These are phyloP conservation scores for Engraulis encrasicolus DNA, from an alignment of 2,113 vertebrate genomes.

Conservation along the genomic window DNA sequence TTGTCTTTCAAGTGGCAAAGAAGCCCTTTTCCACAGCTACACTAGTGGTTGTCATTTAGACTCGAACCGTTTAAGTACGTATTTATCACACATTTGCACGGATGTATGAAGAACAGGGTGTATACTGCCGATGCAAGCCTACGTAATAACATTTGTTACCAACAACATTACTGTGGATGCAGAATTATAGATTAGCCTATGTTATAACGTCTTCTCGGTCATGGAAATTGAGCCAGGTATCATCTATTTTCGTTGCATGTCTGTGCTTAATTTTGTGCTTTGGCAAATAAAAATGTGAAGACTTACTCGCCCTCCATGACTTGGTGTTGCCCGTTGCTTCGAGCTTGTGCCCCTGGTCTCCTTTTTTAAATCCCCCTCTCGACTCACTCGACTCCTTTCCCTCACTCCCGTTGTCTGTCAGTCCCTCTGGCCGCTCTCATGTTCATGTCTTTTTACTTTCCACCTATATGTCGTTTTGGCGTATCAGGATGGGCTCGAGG, in stretches of 20 bases:
- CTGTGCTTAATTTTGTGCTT: slow-evolving; percentile 27
- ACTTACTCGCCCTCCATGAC: slow-evolving; percentile 87
- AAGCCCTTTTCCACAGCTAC: slow-evolving; percentile 42
- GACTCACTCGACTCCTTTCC: slow-evolving; percentile 54
- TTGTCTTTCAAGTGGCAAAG: slow-evolving; percentile 49
- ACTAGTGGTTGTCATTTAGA: slow-evolving; percentile 53
- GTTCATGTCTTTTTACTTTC: slow-evolving; percentile 72
- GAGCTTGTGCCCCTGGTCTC: slow-evolving; percentile 74
- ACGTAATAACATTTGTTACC: slow-evolving; percentile 73
- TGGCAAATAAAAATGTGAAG: slow-evolving; percentile 71
- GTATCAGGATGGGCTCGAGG: slow-evolving; percentile 79
- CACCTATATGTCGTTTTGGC: slow-evolving; percentile 77
- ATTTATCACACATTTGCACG: slow-evolving; percentile 60
- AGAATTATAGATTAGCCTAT: slow-evolving; percentile 24
- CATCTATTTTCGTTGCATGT: slow-evolving; percentile 18
- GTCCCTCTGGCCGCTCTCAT: slow-evolving; percentile 68
- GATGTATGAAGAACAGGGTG: slow-evolving; percentile 64
- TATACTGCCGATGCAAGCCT: slow-evolving; percentile 71
- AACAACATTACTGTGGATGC: slow-evolving; percentile 49
- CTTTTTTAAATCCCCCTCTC: slow-evolving; percentile 71
- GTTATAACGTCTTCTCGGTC: slow-evolving; percentile 29
- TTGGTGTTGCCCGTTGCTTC: slow-evolving; percentile 72
- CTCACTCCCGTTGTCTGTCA: slow-evolving; percentile 11
- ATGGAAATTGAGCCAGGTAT: not conserved
- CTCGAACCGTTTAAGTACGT: slow-evolving; percentile 52